These are phyloP conservation scores for Triplophysa rosa DNA, from an alignment of 2,113 vertebrate genomes.

Conservation along the genomic window DNA sequence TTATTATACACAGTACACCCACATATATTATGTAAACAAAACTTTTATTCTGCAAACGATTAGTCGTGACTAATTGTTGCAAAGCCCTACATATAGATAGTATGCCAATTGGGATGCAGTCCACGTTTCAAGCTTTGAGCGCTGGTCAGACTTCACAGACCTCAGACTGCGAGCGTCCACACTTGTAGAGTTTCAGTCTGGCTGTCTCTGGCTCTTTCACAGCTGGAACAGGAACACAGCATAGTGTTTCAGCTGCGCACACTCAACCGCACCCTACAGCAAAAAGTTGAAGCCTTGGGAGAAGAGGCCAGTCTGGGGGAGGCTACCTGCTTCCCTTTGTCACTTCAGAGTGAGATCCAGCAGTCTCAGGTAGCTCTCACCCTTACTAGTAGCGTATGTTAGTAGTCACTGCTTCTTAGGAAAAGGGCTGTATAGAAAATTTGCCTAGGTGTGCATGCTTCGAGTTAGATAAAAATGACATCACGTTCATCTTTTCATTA, in stretches of 20 bases:
- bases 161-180: neutral
- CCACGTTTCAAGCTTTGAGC: neutral
- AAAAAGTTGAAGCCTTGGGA: constrained; percentile 67
- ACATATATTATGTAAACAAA: too few relatives aligned
- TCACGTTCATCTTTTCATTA: too few relatives aligned
- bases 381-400: neutral
- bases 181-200: constrained; percentile 4
- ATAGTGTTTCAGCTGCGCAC: constrained; percentile 76
- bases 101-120: neutral
- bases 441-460: constrained; percentile 3
- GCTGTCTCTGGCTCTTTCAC: constrained; percentile 39
- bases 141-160: neutral
- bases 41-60: too few relatives aligned
- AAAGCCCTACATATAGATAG: neutral
- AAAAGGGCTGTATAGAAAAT: neutral
- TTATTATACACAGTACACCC: too few relatives aligned
- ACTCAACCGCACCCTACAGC: constrained; percentile 71
- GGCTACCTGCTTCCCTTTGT: constrained; percentile 67
- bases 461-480: neutral
- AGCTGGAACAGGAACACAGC: constrained; percentile 79
- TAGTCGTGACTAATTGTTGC: too few relatives aligned
- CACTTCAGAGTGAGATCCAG: constrained; percentile 78
- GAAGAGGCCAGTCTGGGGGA: constrained; percentile 70
- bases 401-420: neutral
- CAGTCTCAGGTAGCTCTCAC: constrained; percentile 72